A percentile compares a stretch with the other conserved stretches of the same genome.
Evolutionary conservation across 2,797 vertebrate species (phyloP).

Genomic region (Valencia hispanica): DNA sequence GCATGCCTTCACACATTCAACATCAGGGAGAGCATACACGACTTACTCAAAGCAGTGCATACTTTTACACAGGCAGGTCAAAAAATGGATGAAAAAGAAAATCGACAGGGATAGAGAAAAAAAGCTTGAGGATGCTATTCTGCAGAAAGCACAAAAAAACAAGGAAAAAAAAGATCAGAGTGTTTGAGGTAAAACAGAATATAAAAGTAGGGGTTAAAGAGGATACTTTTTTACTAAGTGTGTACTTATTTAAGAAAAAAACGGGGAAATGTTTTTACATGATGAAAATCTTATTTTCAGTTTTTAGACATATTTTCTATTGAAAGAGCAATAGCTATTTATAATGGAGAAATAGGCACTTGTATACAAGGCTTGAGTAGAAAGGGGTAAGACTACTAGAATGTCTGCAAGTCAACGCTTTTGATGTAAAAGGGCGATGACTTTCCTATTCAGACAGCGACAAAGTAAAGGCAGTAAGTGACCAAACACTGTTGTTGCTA

Average conservation of each 20-base stretch:
- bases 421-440: conserved; percentile 61
- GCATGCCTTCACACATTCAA: conserved; percentile 55
- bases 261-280: conserved; percentile 75
- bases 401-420: conserved; percentile 69
- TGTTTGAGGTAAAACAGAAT: conserved; percentile 67
- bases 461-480: conserved; percentile 42
- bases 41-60: conserved; percentile 59
- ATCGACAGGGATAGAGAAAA: conserved; percentile 56
- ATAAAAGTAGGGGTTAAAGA: conserved; percentile 62
- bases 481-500: conserved; percentile 33
- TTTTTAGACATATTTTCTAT: conserved; percentile 79
- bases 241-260: conserved; percentile 69
- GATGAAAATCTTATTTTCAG: conserved; percentile 72
- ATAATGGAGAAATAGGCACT: conserved; percentile 60
- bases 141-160: conserved; percentile 40
- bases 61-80: conserved; percentile 59
- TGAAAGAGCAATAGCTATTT: conserved; percentile 72
- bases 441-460: conserved; percentile 47
- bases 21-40: conserved; percentile 49
- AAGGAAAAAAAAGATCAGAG: conserved; percentile 42
- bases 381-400: conserved; percentile 59
- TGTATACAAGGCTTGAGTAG: conserved; percentile 70
- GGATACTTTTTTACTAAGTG: conserved; percentile 63
- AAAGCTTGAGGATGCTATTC: conserved; percentile 37
- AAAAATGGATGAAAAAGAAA: conserved; percentile 36